Evolutionary conservation across 2,797 vertebrate genomes (phyloP).

Genomic region (Neoniphon sammara): DNA sequence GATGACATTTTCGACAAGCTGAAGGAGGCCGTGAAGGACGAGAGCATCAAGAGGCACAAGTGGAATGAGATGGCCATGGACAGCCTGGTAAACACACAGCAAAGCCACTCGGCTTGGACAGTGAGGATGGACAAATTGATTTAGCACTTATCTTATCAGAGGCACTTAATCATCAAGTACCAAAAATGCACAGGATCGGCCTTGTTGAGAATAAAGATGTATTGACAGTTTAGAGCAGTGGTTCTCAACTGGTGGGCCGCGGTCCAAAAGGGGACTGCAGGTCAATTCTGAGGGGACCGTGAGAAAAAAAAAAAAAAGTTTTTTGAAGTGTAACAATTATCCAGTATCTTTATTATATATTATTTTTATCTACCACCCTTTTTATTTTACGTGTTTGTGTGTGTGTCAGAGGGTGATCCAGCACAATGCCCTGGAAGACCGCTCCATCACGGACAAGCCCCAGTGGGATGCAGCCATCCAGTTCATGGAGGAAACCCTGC

Average conservation of each 20-base stretch:
- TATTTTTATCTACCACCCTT: no score
- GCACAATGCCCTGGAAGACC: slow-evolving; percentile 96
- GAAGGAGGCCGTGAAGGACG: slow-evolving; percentile 97
- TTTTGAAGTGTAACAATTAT: no score
- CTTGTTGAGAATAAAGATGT: no score
- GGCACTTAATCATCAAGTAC: background rate
- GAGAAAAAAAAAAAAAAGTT: no score
- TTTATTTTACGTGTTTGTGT: slow-evolving; percentile 36
- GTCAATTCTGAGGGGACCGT: no score
- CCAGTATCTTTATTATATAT: no score
- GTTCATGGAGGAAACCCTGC: slow-evolving; percentile 98
- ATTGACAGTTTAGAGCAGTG: no score
- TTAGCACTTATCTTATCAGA: background rate
- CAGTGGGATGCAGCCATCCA: slow-evolving; percentile 98
- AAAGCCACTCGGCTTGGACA: no score
- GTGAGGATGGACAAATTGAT: no score
- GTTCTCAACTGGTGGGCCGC: no score
- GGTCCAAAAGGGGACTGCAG: no score
- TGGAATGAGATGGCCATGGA: slow-evolving; percentile 98
- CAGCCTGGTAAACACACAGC: slow-evolving; percentile 88
- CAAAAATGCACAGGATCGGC: no score
- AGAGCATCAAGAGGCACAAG: slow-evolving; percentile 96
- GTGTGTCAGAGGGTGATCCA: slow-evolving; percentile 93
- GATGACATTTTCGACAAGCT: slow-evolving; percentile 99
- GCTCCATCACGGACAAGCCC: slow-evolving; percentile 97